Percentiles rank a stretch among this genome's conserved stretches.
Evolutionary conservation across 2,113 vertebrate species (phyloP).

Genomic region (Cyprinodon brontotheroides): DNA sequence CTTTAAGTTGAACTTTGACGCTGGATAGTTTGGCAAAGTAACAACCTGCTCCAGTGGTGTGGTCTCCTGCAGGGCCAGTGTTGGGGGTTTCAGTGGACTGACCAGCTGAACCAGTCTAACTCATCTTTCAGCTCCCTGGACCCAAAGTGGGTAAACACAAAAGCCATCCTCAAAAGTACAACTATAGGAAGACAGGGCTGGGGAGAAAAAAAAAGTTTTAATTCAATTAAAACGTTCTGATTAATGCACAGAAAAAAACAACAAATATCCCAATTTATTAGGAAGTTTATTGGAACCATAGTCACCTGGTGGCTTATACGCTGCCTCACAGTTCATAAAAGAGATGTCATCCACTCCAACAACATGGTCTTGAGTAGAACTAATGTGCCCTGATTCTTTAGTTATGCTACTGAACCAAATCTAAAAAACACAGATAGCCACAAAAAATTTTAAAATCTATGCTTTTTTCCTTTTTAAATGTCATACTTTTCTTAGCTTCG

Average conservation of each 20-base stretch:
- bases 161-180: constrained; percentile 76
- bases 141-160: constrained; percentile 77
- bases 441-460: background rate
- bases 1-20: background rate
- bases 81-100: constrained; percentile 70
- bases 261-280: background rate
- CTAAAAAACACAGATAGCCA: constrained; percentile 45
- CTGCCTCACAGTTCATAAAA: constrained; percentile 75
- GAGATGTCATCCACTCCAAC: constrained; percentile 77
- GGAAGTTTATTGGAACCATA: background rate
- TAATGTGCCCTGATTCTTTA: background rate
- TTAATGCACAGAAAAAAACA: background rate
- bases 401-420: constrained; percentile 65
- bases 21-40: background rate
- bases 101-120: constrained; percentile 67
- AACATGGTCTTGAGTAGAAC: background rate
- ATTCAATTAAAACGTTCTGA: background rate
- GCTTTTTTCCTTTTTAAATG: background rate
- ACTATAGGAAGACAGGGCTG: constrained; percentile 56
- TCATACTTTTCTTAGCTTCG: background rate
- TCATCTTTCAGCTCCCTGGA: constrained; percentile 69
- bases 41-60: constrained; percentile 72
- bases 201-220: background rate
- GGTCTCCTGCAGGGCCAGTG: constrained; percentile 78
- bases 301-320: constrained; percentile 75